Evolutionary conservation across 2,113 vertebrate species (phyloP), one percentile per base, ranked within the genome.

Genomic region (Epinephelus moara): DNA sequence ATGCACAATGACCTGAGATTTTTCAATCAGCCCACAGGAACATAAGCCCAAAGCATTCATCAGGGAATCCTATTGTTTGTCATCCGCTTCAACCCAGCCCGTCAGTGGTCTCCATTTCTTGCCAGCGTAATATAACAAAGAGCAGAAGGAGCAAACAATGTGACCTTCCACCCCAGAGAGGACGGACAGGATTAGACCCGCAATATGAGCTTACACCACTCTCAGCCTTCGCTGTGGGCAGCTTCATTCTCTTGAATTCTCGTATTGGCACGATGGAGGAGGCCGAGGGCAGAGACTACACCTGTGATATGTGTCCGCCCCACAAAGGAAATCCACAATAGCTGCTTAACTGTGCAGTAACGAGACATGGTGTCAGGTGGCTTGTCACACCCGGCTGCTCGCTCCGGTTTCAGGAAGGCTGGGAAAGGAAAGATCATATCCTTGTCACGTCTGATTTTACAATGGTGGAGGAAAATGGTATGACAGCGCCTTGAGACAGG

Each of bases 61-160:
- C 60, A 27, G 49, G 3, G 73, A 83, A 67, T 60, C 21, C 53
- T n/a, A 53, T 75, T 81, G 69, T 84, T 73, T 19, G 78, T 74
- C 67, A 63, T 70, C 66, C 8, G 18, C 13, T 71, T 30, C 12
- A 21, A 55, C n/a, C 33, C 6, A 6, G 49, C 56, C 50, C 27
- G 17, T 47, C 53, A 33, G 53, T 14, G 40, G 40, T 49, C 62
- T 74, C 52, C 25, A 45, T 47, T 9, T 84, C 73, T 59, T 12
- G 12, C 47, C 13, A 15, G 37, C 18, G 14, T 62, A 60, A 70
- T 4, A 67, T 55, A 57, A 56, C 47, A 75, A 71, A 78, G 60
- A 68, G 27, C 30, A 49, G 37, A 42, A 61, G 53, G n/a, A 42
- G 59, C 30, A 27, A 45, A 74, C 33, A 21, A 33, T 67, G 42